Base-by-base conservation (phyloP, 2,113 vertebrate genomes). In the Sterrhoptilus dennistouni region DNA sequence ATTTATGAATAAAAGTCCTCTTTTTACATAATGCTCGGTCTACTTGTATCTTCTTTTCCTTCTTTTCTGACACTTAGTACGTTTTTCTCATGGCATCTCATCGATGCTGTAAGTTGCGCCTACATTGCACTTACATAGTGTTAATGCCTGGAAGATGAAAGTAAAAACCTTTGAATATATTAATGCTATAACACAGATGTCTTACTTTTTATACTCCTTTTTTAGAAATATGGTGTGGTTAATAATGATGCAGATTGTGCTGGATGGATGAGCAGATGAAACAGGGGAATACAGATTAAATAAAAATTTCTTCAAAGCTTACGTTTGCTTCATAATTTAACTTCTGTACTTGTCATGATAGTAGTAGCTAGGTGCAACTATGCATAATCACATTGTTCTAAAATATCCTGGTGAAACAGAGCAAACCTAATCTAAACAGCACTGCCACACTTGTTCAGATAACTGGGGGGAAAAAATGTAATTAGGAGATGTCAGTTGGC, bases 181-280 rank as follows among this genome's bases (percentile, higher is more conserved):
- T 98, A 98, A 98, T 98, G 98, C 89, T 98, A 84, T 97, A 98
- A 98, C 97, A 97, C 98, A 98, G 98, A 98, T 98, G 98, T 98
- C 98, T 98, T 98, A 98, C 98, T 98, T 98, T 98, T 98, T 97
- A 91, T 95, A 95, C 91, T 96, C 94, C 96, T 97, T 97, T 97
- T 96, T 82, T 91, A 97, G 97, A 98, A 98, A 98, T 97, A 97
- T 98, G 96, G 97, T 98, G 97, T 96, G 97, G 96, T 97, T 98
- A 98, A 98, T 98, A 98, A 98, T 98, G 98, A 98, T 98, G 98
- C 98, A 98, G 98, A 98, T 98, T 98, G 98, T 97, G 97, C 97
- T 94, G 96, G 98, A 98, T 97, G 96, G 98, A 98, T 98, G 97
- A 98, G 98, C 95, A 97, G 98, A 98, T 98, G 98, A 98, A 98